Base-by-base conservation (phyloP, 2,797 vertebrate genomes). In the Rhinatrema bivittatum region DNA sequence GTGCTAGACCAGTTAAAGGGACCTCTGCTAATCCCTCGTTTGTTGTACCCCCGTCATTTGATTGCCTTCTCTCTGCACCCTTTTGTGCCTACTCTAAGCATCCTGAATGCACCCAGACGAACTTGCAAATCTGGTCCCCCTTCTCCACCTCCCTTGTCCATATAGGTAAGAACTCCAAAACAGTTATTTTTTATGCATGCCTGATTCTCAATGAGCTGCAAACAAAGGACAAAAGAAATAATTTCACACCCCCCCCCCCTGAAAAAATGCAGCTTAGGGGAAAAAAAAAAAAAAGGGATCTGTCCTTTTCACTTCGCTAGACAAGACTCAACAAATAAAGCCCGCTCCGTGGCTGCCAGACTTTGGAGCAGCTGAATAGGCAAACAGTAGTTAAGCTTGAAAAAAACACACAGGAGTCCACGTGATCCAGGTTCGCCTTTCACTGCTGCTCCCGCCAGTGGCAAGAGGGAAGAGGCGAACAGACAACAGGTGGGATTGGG, bases 271-370 rank as follows among this genome's bases (percentile, higher is more conserved):
- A 69, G 51, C 18, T 33, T 45, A 36, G 3, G n/a, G n/a, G n/a
- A n/a, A n/a, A n/a, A n/a, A n/a, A n/a, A n/a, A 33, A 39, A 44
- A 31, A 24, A 46, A 42, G 10, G 31, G 20, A 14, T 45, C 53
- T 60, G 43, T 22, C 46, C 53, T 68, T 67, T 72, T 72, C 74
- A 74, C 60, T 72, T 70, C 41, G 9, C 42, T 65, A 64, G 57
- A 61, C 69, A 66, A 70, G 65, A 71, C 64, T 68, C 64, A 77
- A 74, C 72, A 76, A 74, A 76, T 73, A 76, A 62, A 63, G 39
- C 34, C 52, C 59, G 60, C 50, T 53, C 45, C 46, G 46, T 61
- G 57, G 40, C 61, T 61, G 53, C 53, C 54, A 73, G 56, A 54
- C 61, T 67, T 60, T 44, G 70, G 52, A 34, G 51, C 65, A 62